phyloP scores from a whole-genome alignment of 2,888 invertebrate species.

The Lasioglossum calceatum region DNA sequence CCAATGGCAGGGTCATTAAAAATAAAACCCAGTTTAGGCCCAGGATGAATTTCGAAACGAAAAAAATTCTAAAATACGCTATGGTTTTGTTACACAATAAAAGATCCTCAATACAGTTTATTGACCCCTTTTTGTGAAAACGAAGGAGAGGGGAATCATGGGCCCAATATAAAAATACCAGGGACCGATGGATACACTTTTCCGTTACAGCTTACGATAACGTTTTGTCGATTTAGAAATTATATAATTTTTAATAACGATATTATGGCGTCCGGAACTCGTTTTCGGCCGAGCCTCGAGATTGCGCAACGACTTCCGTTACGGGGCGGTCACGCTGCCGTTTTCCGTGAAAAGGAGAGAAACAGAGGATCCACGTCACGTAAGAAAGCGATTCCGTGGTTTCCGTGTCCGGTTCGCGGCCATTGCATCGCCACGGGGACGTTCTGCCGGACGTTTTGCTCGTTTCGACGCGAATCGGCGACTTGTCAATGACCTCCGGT shows the following conservation, averaged over 20 bases:
- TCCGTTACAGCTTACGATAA: not conserved
- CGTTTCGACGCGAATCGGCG: conserved; percentile 58
- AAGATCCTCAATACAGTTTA: not conserved
- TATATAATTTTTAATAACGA: not conserved
- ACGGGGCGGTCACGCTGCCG: not conserved
- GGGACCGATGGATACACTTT: not conserved
- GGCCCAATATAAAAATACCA: not conserved
- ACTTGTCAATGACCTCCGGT: conserved; percentile 70
- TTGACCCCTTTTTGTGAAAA: not conserved
- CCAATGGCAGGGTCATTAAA: no score
- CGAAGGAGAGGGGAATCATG: not conserved
- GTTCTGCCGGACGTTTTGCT: conserved; percentile 48
- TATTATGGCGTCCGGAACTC: not conserved
- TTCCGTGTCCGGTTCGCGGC: conserved; percentile 53
- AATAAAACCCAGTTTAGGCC: not conserved
- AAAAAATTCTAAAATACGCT: not conserved
- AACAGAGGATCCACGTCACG: not conserved
- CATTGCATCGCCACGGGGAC: conserved; percentile 10
- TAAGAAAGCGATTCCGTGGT: conserved; percentile 44
- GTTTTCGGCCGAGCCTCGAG: not conserved
- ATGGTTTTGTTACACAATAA: not conserved
- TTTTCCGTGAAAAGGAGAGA: not conserved
- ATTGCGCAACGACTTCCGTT: conserved; percentile 6
- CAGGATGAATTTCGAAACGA: not conserved
- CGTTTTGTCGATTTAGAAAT: not conserved